A percentile compares a stretch with the other conserved stretches of the same genome.
phyloP scores from a whole-genome alignment of 2,113 vertebrate species.

The Coturnix japonica region DNA sequence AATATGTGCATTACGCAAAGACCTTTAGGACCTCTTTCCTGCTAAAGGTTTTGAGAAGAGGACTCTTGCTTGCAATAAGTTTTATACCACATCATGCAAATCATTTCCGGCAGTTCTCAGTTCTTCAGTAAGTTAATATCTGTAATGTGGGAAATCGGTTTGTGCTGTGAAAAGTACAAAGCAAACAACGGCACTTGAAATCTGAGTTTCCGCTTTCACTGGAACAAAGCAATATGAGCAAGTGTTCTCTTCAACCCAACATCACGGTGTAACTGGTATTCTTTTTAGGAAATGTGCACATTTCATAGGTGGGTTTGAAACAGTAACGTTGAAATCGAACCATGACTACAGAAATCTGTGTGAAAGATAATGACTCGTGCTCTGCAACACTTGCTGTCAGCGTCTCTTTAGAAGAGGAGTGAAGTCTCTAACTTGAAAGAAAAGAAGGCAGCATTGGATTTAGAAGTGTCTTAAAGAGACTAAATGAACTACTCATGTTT shows the following conservation, averaged over 20 bases:
- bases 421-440: constrained; percentile 44
- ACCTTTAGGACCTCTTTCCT: not conserved
- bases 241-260: not conserved
- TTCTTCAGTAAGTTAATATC: not conserved
- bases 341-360: not conserved
- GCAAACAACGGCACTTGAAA: not conserved
- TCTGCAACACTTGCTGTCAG: not conserved
- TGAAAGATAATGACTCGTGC: constrained; percentile 17
- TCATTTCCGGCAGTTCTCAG: not conserved
- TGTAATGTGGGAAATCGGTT: not conserved
- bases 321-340: not conserved
- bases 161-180: not conserved
- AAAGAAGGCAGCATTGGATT: constrained; percentile 13
- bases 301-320: constrained; percentile 22
- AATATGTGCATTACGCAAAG: not conserved
- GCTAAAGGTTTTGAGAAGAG: not conserved
- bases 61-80: not conserved
- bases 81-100: not conserved
- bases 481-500: constrained; percentile 46
- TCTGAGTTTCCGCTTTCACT: not conserved
- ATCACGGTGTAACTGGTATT: not conserved
- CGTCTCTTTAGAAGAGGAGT: not conserved
- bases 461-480: not conserved
- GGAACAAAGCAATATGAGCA: not conserved
- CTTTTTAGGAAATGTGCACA: not conserved